A percentile compares a stretch with the other conserved stretches of the same genome.
These are phyloP conservation scores for Escarpia spicata DNA, from an alignment of 2,888 invertebrate genomes.

Conservation along the genomic window DNA sequence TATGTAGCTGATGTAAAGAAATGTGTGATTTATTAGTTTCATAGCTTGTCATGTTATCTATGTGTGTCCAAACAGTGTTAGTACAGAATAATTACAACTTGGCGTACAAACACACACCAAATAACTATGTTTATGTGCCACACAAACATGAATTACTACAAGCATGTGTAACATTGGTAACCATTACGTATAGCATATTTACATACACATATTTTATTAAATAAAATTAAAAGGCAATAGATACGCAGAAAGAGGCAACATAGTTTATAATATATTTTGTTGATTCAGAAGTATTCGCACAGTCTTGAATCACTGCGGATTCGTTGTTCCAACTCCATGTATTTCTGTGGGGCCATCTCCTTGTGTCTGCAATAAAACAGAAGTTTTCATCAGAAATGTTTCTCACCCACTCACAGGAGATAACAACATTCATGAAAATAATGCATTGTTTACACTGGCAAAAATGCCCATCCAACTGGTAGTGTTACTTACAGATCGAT, in stretches of 20 bases:
- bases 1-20: neutral
- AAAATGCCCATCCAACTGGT: too few species aligned
- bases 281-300: constrained; percentile 38
- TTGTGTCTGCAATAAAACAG: constrained; percentile 60
- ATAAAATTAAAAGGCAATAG: neutral
- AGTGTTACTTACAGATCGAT: too few species aligned
- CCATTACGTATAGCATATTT: neutral
- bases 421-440: neutral
- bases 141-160: neutral
- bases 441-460: neutral
- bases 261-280: neutral
- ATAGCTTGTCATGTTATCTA: too few species aligned
- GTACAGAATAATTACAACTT: neutral
- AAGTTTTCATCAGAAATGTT: neutral
- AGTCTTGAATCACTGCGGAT: constrained; percentile 39
- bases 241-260: neutral
- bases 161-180: neutral
- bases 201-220: neutral
- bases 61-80: neutral
- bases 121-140: neutral
- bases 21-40: neutral
- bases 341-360: constrained; percentile 64
- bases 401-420: neutral
- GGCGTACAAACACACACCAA: neutral
- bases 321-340: constrained; percentile 57